phyloP scores from a whole-genome alignment of 2,888 invertebrate genomes.

The Cataglyphis albicans region DNA sequence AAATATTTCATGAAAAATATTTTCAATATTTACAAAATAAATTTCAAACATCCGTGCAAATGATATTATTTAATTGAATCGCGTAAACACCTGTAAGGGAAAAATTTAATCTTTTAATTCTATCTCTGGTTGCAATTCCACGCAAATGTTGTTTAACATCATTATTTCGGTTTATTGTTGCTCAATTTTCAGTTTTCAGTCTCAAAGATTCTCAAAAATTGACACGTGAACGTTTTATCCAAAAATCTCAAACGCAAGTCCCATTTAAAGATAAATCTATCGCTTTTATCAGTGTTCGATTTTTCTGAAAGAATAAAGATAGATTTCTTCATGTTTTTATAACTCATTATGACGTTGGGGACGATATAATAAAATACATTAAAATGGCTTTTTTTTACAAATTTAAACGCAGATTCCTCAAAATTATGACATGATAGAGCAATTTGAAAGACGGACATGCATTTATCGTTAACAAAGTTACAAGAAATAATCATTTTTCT shows the following conservation, averaged over 20 bases:
- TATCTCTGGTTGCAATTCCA: background rate
- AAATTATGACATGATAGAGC: no score
- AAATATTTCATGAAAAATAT: background rate
- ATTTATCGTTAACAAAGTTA: background rate
- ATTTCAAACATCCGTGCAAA: background rate
- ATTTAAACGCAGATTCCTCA: no score
- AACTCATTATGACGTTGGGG: conserved; percentile 53
- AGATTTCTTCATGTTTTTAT: conserved; percentile 50
- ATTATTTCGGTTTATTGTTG: background rate
- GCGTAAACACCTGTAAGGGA: background rate
- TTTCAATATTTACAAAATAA: background rate
- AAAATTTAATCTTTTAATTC: conserved; percentile 9
- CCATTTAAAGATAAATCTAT: background rate
- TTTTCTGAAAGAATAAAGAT: background rate
- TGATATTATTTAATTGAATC: conserved; percentile 29
- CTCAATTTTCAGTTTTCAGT: background rate
- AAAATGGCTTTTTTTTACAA: no score
- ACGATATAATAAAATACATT: background rate
- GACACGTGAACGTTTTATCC: background rate
- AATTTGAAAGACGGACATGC: no score
- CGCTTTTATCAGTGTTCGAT: background rate
- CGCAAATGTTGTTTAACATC: conserved; percentile 13
- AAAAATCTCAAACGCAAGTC: background rate
- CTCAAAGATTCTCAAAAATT: background rate
- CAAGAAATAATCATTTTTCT: background rate